phyloP scores from a whole-genome alignment of 2,888 invertebrate species.

The Oligia latruncula region DNA sequence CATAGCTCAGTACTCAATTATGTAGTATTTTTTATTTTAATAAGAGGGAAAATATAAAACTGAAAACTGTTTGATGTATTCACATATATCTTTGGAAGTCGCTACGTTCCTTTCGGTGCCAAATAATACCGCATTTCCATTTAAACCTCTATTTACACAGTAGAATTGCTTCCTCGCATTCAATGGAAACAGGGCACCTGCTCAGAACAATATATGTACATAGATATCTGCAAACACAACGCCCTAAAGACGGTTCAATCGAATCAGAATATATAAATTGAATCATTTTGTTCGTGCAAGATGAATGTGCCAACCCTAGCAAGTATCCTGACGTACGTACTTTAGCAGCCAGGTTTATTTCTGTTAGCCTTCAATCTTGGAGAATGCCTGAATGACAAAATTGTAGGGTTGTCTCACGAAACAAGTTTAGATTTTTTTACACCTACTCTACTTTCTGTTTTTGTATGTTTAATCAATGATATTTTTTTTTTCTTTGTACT shows the following conservation, averaged over 20 bases:
- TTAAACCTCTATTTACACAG: conserved; percentile 10
- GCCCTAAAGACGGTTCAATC: conserved; percentile 18
- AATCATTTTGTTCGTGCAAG: conserved; percentile 48
- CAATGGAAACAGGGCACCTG: neutral
- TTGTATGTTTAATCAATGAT: too few species aligned
- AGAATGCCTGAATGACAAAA: conserved; percentile 35
- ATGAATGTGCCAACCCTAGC: conserved; percentile 30
- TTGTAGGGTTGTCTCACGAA: conserved; percentile 13
- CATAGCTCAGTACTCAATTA: too few species aligned
- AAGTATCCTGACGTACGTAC: conserved; percentile 12
- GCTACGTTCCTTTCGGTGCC: neutral
- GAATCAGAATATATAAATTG: conserved; percentile 60
- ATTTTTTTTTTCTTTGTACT: too few species aligned
- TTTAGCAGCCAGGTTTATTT: conserved; percentile 37
- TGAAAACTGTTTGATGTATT: neutral
- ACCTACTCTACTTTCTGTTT: too few species aligned
- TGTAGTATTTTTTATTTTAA: too few species aligned
- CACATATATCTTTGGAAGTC: neutral
- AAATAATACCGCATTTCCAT: neutral
- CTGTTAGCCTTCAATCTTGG: conserved; percentile 36
- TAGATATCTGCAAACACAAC: conserved; percentile 2
- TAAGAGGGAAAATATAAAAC: too few species aligned
- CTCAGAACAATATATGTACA: conserved; percentile 18
- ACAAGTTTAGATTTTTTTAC: neutral
- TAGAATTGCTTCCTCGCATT: conserved; percentile 14